A percentile compares a stretch with the other conserved stretches of the same genome.
Evolutionary conservation across 2,888 invertebrate species (phyloP).

Genomic region (Osmoderma eremita): DNA sequence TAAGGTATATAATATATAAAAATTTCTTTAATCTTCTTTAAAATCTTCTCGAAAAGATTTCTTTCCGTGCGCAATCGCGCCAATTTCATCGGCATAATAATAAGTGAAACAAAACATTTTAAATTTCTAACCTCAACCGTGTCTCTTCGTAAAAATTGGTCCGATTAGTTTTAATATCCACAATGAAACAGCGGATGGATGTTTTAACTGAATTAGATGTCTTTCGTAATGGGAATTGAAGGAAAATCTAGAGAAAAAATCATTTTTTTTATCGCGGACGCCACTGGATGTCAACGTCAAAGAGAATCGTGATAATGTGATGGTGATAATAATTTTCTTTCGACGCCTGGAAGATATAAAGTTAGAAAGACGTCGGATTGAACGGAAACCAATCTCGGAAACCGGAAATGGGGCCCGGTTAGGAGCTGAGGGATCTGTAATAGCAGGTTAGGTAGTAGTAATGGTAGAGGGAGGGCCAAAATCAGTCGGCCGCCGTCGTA

Average conservation of each 20-base stretch:
- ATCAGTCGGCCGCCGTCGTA: slow-evolving; percentile 66
- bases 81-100: too few species aligned
- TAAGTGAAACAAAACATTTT: background rate
- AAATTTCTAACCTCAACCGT: background rate
- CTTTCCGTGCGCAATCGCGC: too few species aligned
- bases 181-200: too few species aligned
- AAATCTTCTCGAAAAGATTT: too few species aligned
- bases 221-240: too few species aligned
- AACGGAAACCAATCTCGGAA: slow-evolving; percentile 6
- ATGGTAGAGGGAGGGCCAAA: slow-evolving; percentile 61
- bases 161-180: background rate
- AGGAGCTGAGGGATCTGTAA: slow-evolving; percentile 44
- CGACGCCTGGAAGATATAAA: background rate
- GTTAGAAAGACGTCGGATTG: background rate
- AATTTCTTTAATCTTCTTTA: too few species aligned
- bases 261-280: too few species aligned
- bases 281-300: slow-evolving; percentile 25
- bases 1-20: too few species aligned
- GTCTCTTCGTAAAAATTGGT: slow-evolving; percentile 16
- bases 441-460: slow-evolving; percentile 58
- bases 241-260: too few species aligned
- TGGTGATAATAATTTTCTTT: slow-evolving; percentile 12
- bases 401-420: slow-evolving; percentile 15
- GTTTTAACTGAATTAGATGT: too few species aligned
- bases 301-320: slow-evolving; percentile 21